Base-by-base conservation (phyloP, 2,888 invertebrate genomes). In the Macrosiphum euphorbiae region DNA sequence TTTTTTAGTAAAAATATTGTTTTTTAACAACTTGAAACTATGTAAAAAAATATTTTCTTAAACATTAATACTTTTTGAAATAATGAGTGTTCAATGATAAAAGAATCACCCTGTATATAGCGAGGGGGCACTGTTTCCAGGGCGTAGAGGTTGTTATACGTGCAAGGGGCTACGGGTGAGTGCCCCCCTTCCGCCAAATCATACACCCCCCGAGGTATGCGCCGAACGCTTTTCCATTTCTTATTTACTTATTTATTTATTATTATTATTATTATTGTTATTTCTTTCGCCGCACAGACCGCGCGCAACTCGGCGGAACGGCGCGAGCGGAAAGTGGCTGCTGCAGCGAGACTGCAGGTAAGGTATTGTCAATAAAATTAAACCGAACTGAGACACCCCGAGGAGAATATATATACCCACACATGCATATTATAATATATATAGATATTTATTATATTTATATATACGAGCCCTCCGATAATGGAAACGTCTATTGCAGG, bases 401-500 rank as follows among this genome's bases (percentile, higher is more conserved):
- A 78, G 52, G 84, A 52, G 67, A 55, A 91, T 86, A 50, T n/a
- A 78, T n/a, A 50, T 78, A 50, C 35, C 26, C 2, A 1, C 28
- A 90, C 11, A 35, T 20, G 8, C 16, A n/a, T 35, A 47, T 47
- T 47, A 10, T 55, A 55, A 47, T 52, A 4, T 24, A 35, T 28
- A 61, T 10, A 28, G 47, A 47, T 47, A 47, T 47, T 47, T 47
- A 47, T 47, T 47, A 47, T 47, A 47, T 47, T 47, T n/a, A 67
- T 67, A 78, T 35, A 35, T 8, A 41, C 35, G 50, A 88, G 50
- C 44, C 55, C 26, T 52, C 58, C 55, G 78, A 89, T 90, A 94
- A 94, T 94, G 94, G 94, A 94, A 94, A 94, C 90, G 94, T 94
- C 94, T 94, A 85, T 85, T 94, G 94, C 94, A 94, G 90, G 28